Base-by-base conservation (phyloP, 2,888 invertebrate genomes). In the Agonopterix alstromeriana region DNA sequence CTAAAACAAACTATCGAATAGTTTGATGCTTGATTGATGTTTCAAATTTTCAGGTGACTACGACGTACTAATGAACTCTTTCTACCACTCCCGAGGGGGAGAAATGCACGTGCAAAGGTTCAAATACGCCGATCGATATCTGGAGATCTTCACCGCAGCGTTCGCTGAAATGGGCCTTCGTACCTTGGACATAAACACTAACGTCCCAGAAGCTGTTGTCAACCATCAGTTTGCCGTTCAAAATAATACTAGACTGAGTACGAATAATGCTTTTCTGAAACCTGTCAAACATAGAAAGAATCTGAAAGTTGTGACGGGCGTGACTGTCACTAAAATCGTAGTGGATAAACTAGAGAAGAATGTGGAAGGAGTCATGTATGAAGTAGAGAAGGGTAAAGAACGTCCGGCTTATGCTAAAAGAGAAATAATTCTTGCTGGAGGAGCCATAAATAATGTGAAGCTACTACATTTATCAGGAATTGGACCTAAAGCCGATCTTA, bases 371-470 rank as follows among this genome's bases (percentile, higher is more conserved):
- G 70, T 89, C 7, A 55, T 83, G 12, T 89, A 85, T 57, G 85
- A 85, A 67, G 54, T 74, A 1, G 84, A 84, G 48, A 85, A 81
- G 47, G 86, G 84, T 0, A 85, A 86, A 61, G 81, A 83, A 56
- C 67, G 65, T 53, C 69, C 73, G 0, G 87, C 85, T 0, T 88
- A 80, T 54, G 80, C 76, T 7, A 88, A 86, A 57, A 69, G 84
- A 63, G 89, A 89, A 70, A 67, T 84, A 0, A 80, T 89, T 49
- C 57, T 89, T 4, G 72, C 87, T 1, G 67, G 72, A 40, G 89
- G 89, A n/a, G 84, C 89, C 48, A 74, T 89, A 7, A 88, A 88
- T 51, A 89, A 88, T 54, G 87, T 87, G 0, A 75, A 77, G 48
- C 53, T 89, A 27, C 54, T 89, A 9, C 85, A 86, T 60, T 53